A percentile compares a stretch with the other conserved stretches of the same genome.
Evolutionary conservation across 1,140 invertebrate genomes (phyloP).

Genomic region (Apis cerana): DNA sequence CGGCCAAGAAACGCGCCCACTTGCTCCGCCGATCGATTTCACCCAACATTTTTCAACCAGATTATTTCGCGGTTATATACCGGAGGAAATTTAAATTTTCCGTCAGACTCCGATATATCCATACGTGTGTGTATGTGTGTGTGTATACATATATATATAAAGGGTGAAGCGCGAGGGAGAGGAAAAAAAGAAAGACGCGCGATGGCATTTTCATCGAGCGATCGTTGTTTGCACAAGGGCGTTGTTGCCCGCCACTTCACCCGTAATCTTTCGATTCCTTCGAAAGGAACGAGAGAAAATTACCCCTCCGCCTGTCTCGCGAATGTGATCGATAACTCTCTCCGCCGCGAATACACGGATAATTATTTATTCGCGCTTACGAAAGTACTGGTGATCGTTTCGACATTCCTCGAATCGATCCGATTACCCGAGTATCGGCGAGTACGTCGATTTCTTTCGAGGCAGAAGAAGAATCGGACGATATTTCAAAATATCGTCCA

Average conservation of each 20-base stretch:
- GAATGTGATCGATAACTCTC: conserved; percentile 32
- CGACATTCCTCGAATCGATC: background rate
- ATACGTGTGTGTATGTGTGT: no score
- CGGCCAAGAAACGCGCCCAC: conserved; percentile 32
- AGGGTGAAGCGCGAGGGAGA: background rate
- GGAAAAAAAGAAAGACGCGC: background rate
- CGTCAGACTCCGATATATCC: background rate
- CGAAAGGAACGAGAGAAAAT: conserved; percentile 25
- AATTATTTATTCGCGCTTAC: conserved; percentile 22
- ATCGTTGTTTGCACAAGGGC: conserved; percentile 15
- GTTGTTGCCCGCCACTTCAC: background rate
- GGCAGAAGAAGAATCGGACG: background rate
- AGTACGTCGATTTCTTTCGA: no score
- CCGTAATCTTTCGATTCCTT: conserved; percentile 4
- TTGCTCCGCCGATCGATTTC: conserved; percentile 38
- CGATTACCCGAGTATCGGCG: no score
- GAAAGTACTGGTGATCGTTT: conserved; percentile 1
- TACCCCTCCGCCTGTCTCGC: background rate
- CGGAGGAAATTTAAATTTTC: background rate
- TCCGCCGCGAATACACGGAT: background rate
- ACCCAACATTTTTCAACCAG: background rate
- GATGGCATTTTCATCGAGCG: background rate
- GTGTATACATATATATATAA: background rate
- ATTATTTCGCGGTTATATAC: no score
- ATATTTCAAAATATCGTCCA: conserved; percentile 12